Evolutionary conservation across 2,113 vertebrate genomes (phyloP), one percentile per base, ranked within the genome.

Genomic region (Mustela nigripes): DNA sequence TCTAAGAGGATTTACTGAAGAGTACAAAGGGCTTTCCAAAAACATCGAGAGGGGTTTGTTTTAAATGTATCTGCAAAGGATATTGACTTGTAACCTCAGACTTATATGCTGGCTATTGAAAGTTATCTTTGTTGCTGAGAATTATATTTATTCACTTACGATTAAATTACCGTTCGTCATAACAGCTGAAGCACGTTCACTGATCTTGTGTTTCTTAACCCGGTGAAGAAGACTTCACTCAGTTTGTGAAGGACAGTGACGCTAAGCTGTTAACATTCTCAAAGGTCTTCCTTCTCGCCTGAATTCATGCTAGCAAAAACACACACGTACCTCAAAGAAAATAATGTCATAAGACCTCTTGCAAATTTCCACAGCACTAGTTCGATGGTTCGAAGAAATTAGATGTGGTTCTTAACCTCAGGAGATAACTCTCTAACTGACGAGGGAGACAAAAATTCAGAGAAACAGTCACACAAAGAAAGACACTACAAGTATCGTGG

Each of bases 41-140:
- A 94, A 31, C 28, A 58, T 39, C 88, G 21, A 65, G 26, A 65
- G 24, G 36, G 24, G 50, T 60, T 95, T 85, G 42, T 88, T 95
- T 96, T 42, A 95, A 94, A 89, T 39, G 10, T 83, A 89, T 86
- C 21, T 69, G 3, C 62, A 95, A 62, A 88, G 15, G 91, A 82
- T 89, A 82, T 62, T 88, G 53, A 88, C 69, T 85, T 85, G 22
- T 39, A 95, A 88, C 39, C 33, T 96, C 73, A 96, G 58, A 79
- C 9, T 48, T 78, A 19, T 58, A 18, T 82, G 76, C 26, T 60
- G 60, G 31, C 26, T 78, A 89, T 62, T 91, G 84, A 71, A 95
- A 96, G 87, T n/a, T 74, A 42, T 69, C 50, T 88, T 86, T 85
- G 7, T 88, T 93, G n/a, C 56, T n/a, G 10, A 91, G n/a, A 95